Percentiles rank a stretch among this genome's conserved stretches.
phyloP scores from a whole-genome alignment of 2,888 invertebrate genomes.

The Aquatica leii region DNA sequence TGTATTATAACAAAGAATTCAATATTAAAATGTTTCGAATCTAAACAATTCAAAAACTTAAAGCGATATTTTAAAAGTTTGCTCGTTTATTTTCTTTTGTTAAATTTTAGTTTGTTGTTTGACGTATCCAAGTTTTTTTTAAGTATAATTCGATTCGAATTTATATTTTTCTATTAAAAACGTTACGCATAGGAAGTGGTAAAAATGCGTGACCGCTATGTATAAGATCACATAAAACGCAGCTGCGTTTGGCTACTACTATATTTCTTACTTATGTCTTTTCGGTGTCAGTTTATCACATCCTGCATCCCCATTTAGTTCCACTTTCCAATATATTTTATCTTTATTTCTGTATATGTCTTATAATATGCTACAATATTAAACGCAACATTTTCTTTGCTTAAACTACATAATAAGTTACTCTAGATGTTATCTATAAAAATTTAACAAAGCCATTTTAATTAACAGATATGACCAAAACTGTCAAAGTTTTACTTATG shows the following conservation, averaged over 20 bases:
- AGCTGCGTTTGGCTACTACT: conserved; percentile 30
- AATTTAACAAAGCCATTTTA: too few relatives aligned
- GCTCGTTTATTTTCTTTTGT: conserved; percentile 1
- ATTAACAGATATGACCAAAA: conserved; percentile 20
- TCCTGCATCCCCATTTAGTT: conserved; percentile 32
- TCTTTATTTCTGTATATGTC: conserved; percentile 21
- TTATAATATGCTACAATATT: conserved; percentile 18
- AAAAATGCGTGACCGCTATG: conserved; percentile 34
- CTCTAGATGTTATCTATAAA: too few relatives aligned
- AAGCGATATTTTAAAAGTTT: conserved; percentile 6
- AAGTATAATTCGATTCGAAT: conserved; percentile 23
- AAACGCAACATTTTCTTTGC: conserved; percentile 18
- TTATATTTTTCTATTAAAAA: conserved; percentile 18
- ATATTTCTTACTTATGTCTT: conserved; percentile 39
- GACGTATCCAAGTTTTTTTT: conserved; percentile 14
- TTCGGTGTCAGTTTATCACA: conserved; percentile 35
- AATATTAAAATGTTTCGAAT: conserved; percentile 1
- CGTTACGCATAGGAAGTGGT: conserved; percentile 27
- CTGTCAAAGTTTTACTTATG: conserved; percentile 25
- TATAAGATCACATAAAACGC: conserved; percentile 30
- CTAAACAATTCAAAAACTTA: background rate
- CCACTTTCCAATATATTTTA: conserved; percentile 30
- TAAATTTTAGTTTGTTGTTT: background rate
- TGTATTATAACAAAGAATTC: background rate
- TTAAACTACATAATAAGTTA: too few relatives aligned